Conservation (phyloP, 2,888 invertebrate species). For the Calameuta idolon region DNA sequence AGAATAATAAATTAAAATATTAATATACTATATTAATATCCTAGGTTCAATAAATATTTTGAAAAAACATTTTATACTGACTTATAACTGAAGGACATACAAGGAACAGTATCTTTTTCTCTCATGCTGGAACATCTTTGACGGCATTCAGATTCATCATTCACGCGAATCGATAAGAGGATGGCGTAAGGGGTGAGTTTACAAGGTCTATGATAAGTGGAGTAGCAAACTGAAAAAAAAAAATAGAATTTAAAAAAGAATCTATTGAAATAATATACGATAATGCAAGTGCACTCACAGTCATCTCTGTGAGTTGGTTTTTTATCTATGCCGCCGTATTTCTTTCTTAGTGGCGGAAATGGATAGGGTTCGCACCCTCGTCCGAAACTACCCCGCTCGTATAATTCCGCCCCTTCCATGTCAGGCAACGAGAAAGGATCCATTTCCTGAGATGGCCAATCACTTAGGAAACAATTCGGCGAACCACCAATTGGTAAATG, state of each 20-base stretch:
- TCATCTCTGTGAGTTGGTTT: background rate
- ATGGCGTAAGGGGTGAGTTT: slow-evolving; percentile 75
- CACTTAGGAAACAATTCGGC: slow-evolving; percentile 83
- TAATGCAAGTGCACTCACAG: background rate
- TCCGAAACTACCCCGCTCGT: slow-evolving; percentile 84
- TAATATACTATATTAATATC: background rate
- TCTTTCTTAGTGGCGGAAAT: slow-evolving; percentile 44
- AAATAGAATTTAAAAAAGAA: background rate
- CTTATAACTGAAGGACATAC: slow-evolving; percentile 83
- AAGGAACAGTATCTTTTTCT: slow-evolving; percentile 74
- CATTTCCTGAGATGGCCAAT: slow-evolving; percentile 78
- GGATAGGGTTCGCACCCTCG: slow-evolving; percentile 83
- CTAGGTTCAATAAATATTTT: background rate
- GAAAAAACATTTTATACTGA: slow-evolving; percentile 47
- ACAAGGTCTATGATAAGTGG: slow-evolving; percentile 83
- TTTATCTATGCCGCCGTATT: background rate
- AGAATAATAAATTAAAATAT: background rate
- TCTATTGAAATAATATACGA: background rate
- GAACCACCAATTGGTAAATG: slow-evolving; percentile 68
- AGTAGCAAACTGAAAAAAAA: slow-evolving; percentile 76
- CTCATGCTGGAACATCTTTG: slow-evolving; percentile 69
- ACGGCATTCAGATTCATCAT: slow-evolving; percentile 76
- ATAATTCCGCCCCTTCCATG: slow-evolving; percentile 77
- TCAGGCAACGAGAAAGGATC: slow-evolving; percentile 73
- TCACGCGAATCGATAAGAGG: slow-evolving; percentile 74